Evolutionary conservation across 53 echinoderm and acorn worm genomes (phyloP), one percentile per base, ranked within the genome.

Genomic region (Arbacia lixula): DNA sequence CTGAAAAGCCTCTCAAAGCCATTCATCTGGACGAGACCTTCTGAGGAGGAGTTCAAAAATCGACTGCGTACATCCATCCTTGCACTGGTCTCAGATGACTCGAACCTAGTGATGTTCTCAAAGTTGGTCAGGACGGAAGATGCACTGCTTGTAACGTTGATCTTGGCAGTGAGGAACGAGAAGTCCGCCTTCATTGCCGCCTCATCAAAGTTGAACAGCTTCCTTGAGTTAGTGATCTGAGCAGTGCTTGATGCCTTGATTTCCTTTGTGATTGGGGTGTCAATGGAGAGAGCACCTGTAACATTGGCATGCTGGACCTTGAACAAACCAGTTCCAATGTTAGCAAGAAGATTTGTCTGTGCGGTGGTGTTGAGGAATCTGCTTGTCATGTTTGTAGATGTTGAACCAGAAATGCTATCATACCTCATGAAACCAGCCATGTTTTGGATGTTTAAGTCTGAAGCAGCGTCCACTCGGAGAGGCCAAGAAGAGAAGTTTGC

Each of bases 101-200:
- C 63, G 73, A 86, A 86, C 30, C n/a, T 73, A 2, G 75, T 73
- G 2, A 86, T 57, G 75, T 71, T 86, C 12, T 65, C 86, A 53
- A 82, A 90, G 31, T 38, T 72, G 61, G 65, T 64, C 35, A 88
- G 33, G 34, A 61, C 46, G 16, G 73, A 83, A 22, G 85, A 80
- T 26, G 87, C 87, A 63, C 82, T 87, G 31, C 53, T 86, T 24
- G 72, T 93, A 14, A 78, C 58, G 54, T 93, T 93, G 83, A 93
- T 90, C 54, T 81, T 84, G 26, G 81, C 37, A 24, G 81, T 62
- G 42, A 61, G 64, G 63, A 81, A 41, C 27, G 63, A 81, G n/a
- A 40, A 61, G 1, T 63, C 64, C 5, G 19, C 35, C 19, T 35
- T 81, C 46, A 64, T 49, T 38, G 64, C 62, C 21, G 49, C 81